These are phyloP conservation scores for Anniella stebbinsi DNA, from an alignment of 2,797 vertebrate species.

Conservation along the genomic window DNA sequence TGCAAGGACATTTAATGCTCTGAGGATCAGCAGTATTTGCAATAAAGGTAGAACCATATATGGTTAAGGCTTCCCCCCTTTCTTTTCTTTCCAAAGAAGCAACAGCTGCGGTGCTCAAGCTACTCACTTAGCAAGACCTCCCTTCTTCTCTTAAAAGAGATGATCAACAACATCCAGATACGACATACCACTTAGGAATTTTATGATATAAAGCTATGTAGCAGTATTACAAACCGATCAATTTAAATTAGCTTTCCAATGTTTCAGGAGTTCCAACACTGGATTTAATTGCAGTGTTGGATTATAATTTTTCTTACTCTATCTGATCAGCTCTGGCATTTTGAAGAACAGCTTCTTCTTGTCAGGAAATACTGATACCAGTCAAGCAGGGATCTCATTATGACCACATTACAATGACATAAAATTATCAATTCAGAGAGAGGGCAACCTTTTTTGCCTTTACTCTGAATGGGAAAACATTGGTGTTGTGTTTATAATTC, in stretches of 20 bases:
- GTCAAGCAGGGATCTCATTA: neutral
- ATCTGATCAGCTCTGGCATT: neutral
- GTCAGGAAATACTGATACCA: neutral
- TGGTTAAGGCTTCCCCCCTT: conserved; percentile 51
- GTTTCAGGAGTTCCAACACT: neutral
- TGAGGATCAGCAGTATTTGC: conserved; percentile 57
- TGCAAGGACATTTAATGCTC: conserved; percentile 66
- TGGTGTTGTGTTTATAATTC: neutral
- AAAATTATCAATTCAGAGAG: neutral
- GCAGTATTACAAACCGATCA: too few relatives aligned
- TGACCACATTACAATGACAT: neutral
- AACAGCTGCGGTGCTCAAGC: neutral
- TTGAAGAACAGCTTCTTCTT: neutral
- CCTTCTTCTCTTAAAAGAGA: neutral
- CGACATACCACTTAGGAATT: too few relatives aligned
- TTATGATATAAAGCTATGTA: too few relatives aligned
- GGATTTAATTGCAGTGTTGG: too few relatives aligned
- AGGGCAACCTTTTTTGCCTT: neutral
- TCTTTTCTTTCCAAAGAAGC: neutral
- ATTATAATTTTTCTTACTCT: neutral
- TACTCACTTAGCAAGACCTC: neutral
- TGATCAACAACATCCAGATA: too few relatives aligned
- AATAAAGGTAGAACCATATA: conserved; percentile 58
- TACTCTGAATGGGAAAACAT: neutral
- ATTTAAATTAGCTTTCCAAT: conserved; percentile 23